These are phyloP conservation scores for Hippocampus comes DNA, from an alignment of 2,113 vertebrate species.

Conservation along the genomic window DNA sequence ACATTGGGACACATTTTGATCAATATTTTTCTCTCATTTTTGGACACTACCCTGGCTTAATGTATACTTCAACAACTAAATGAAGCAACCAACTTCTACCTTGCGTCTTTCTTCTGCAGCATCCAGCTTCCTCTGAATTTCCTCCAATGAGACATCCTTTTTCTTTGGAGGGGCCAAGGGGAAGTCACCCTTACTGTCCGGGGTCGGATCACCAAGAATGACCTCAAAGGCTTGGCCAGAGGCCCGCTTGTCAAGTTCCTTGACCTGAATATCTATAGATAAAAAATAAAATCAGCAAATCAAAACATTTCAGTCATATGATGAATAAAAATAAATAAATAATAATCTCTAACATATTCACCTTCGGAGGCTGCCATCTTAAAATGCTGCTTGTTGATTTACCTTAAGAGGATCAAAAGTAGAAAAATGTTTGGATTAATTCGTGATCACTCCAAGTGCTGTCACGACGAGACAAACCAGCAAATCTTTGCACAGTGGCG, in stretches of 20 bases:
- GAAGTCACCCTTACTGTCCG: slow-evolving; percentile 85
- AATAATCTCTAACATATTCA: slow-evolving; percentile 10
- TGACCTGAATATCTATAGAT: slow-evolving; percentile 85
- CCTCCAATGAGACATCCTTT: slow-evolving; percentile 92
- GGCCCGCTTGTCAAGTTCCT: slow-evolving; percentile 93
- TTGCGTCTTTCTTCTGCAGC: slow-evolving; percentile 95
- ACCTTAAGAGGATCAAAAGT: slow-evolving; percentile 20
- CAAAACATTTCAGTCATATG: neutral
- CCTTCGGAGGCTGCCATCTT: slow-evolving; percentile 67
- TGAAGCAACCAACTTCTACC: slow-evolving; percentile 59
- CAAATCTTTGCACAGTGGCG: neutral
- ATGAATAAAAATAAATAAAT: neutral
- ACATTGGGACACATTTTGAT: neutral
- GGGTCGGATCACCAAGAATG: slow-evolving; percentile 79
- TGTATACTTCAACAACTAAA: neutral
- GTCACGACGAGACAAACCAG: neutral
- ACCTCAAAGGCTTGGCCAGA: slow-evolving; percentile 97
- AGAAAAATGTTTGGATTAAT: neutral
- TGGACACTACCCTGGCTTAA: neutral
- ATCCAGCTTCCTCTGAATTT: slow-evolving; percentile 94
- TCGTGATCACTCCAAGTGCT: neutral
- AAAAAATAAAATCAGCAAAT: neutral
- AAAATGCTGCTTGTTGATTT: slow-evolving; percentile 21
- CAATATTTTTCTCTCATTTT: neutral
- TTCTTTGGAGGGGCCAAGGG: slow-evolving; percentile 89